A percentile compares a stretch with the other conserved stretches of the same genome.
phyloP scores from a whole-genome alignment of 2,888 invertebrate species.

The Eumacrocentrus americanus region DNA sequence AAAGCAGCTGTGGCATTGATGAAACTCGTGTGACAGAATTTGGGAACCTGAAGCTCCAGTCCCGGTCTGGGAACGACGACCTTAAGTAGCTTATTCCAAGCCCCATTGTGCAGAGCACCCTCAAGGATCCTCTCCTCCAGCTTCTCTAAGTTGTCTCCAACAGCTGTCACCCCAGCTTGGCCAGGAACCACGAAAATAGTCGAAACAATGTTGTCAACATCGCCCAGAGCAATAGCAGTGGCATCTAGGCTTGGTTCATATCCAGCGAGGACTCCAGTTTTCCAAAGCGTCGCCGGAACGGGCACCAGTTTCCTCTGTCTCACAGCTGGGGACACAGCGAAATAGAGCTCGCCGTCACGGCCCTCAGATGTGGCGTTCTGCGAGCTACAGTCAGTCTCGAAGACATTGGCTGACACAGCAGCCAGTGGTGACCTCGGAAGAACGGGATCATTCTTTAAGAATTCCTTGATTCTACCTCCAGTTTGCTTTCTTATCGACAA shows the following conservation, averaged over 20 bases:
- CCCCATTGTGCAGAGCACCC: conserved; percentile 68
- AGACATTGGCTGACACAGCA: conserved; percentile 81
- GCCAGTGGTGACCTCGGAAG: conserved; percentile 78
- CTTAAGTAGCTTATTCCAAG: conserved; percentile 77
- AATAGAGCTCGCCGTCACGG: conserved; percentile 85
- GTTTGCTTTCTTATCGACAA: conserved; percentile 79
- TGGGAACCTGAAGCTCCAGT: conserved; percentile 81
- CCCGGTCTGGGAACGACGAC: conserved; percentile 77
- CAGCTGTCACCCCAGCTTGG: conserved; percentile 80
- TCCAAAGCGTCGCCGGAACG: conserved; percentile 82
- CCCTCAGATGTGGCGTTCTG: conserved; percentile 75
- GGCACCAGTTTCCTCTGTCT: conserved; percentile 81
- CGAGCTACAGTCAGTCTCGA: conserved; percentile 85
- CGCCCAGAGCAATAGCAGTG: conserved; percentile 80
- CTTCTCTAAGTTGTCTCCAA: conserved; percentile 78
- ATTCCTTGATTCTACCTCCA: conserved; percentile 77
- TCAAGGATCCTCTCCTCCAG: conserved; percentile 75
- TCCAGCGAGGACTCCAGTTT: conserved; percentile 78
- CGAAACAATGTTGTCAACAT: conserved; percentile 73
- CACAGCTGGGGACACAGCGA: conserved; percentile 80
- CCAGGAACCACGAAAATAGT: conserved; percentile 85
- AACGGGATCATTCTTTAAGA: conserved; percentile 75
- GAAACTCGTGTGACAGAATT: conserved; percentile 82
- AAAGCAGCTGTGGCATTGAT: conserved; percentile 81
- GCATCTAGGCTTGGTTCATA: conserved; percentile 86